phyloP scores from a whole-genome alignment of 1,140 invertebrate genomes.

The Andricus grossulariae region DNA sequence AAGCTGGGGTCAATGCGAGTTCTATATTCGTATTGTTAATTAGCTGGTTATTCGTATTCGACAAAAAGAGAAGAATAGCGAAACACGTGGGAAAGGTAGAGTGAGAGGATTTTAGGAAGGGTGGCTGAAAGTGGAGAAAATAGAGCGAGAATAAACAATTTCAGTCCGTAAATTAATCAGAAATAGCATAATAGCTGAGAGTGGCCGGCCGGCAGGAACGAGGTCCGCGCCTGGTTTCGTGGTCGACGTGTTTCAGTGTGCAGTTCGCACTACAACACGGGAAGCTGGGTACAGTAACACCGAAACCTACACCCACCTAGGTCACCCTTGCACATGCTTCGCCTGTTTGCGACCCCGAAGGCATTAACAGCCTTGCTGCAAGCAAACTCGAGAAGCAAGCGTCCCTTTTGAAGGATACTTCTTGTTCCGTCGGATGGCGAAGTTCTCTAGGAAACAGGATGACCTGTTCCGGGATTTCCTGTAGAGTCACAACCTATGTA shows the following conservation, averaged over 20 bases:
- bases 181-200: constrained; percentile 28
- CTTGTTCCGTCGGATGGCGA: constrained; percentile 17
- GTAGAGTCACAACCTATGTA: constrained; percentile 13
- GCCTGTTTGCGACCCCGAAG: constrained; percentile 21
- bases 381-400: constrained; percentile 18
- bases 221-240: constrained; percentile 23
- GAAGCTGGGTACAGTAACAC: not conserved
- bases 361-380: constrained; percentile 15
- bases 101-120: not conserved
- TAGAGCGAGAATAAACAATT: constrained; percentile 22
- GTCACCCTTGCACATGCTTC: constrained; percentile 20
- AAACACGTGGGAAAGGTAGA: not conserved
- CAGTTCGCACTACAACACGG: constrained; percentile 20
- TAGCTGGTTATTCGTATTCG: constrained; percentile 58
- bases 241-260: constrained; percentile 18
- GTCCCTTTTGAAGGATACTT: constrained; percentile 13
- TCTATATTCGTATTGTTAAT: constrained; percentile 66
- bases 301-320: constrained; percentile 16
- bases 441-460: constrained; percentile 12
- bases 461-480: constrained; percentile 17
- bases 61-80: constrained; percentile 33
- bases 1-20: constrained; percentile 11
- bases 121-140: constrained; percentile 7
- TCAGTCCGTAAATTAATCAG: constrained; percentile 24
- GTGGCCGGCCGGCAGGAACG: constrained; percentile 19